phyloP scores from a whole-genome alignment of 1,140 invertebrate species.

The Gyrodactylus salaris region DNA sequence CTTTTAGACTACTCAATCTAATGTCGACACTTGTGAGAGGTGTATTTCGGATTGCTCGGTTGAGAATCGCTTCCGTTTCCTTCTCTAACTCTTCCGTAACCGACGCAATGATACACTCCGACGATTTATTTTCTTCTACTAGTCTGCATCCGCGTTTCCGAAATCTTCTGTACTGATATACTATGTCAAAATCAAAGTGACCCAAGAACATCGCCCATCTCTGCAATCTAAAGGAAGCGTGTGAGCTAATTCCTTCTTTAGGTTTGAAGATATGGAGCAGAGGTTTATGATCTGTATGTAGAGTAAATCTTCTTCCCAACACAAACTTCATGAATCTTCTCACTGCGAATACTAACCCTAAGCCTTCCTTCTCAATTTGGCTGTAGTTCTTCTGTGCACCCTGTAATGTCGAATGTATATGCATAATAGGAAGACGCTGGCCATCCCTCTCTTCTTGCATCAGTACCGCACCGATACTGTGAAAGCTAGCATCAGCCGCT shows the following conservation, averaged over 20 bases:
- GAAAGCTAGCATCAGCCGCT: neutral
- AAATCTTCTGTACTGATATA: neutral
- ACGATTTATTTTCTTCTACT: neutral
- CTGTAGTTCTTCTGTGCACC: constrained; percentile 11
- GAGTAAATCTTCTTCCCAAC: constrained; percentile 5
- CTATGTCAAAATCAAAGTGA: neutral
- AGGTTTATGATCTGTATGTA: constrained; percentile 8
- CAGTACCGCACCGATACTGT: neutral
- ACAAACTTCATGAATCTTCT: constrained; percentile 16
- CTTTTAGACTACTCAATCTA: neutral
- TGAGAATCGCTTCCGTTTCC: neutral
- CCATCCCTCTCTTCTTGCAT: neutral
- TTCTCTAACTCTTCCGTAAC: neutral
- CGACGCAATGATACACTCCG: neutral
- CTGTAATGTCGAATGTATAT: constrained; percentile 2
- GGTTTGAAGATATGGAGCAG: constrained; percentile 5
- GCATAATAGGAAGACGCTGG: neutral
- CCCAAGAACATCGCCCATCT: neutral
- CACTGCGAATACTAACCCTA: constrained; percentile 15
- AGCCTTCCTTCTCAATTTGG: constrained; percentile 15
- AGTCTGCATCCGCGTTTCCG: neutral
- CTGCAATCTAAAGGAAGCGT: neutral
- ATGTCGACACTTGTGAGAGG: neutral
- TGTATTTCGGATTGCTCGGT: neutral
- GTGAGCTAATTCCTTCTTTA: neutral